Evolutionary conservation across 2,888 invertebrate species (phyloP), one percentile per base, ranked within the genome.

Genomic region (Harmothoe impar): DNA sequence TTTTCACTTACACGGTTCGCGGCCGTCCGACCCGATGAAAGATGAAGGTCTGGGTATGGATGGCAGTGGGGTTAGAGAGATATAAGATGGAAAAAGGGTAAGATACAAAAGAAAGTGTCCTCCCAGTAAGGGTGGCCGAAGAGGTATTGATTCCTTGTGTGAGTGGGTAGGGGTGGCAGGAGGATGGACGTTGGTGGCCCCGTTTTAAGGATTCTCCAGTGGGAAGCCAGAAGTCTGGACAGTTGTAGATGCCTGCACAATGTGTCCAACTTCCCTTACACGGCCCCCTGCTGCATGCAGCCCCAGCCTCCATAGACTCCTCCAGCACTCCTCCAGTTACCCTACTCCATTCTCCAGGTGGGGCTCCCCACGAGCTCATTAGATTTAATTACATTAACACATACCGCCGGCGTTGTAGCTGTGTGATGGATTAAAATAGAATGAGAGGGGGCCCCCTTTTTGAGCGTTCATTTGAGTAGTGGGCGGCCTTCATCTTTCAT

Each of bases 1-100:
- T 43, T 81, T 81, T 81, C 81, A 81, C 81, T 81, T 81, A 81
- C 81, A 81, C 81, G 81, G 35, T 81, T 81, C 81, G 43, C 20
- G 23, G 81, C 20, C 81, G 17, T 23, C 17, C 17, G 43, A 17
- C 23, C 43, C 23, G 43, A 35, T 81, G 81, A 81, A 81, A 81
- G 81, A 81, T 81, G 33, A 81, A 25, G 33, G 35, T 25, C 81
- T 43, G 81, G 0, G 81, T 35, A 43, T 77, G 77, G 25, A 29
- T 77, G 77, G 31, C 29, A 77, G n/a, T 29, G 25, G 31, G 31
- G 5, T 25, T 17, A 29, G 17, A 43, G 35, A 35, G 81, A 12
- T 43, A 23, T 15, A 29, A 72, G 25, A 72, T 5, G 20, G 62
- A 62, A 62, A 62, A 62, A n/a, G 15, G 7, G 62, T 62, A 62